phyloP scores from a whole-genome alignment of 1,140 invertebrate species.

The Zaprionus ghesquierei region DNA sequence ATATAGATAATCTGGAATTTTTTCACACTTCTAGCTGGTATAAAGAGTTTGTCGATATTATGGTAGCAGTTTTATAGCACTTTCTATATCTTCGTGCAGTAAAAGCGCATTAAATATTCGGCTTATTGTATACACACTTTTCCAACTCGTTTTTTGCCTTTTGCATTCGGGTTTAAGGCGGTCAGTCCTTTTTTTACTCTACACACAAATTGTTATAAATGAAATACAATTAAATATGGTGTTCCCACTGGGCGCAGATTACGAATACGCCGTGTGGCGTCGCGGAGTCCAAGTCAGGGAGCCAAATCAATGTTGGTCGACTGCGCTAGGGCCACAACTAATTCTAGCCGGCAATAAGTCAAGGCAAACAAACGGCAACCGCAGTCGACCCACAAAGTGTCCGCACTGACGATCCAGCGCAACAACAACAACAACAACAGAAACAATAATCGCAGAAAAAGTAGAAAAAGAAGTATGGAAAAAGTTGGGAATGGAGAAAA shows the following conservation, averaged over 20 bases:
- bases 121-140: background rate
- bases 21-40: background rate
- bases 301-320: conserved; percentile 52
- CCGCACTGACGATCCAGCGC: conserved; percentile 51
- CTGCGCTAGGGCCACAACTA: conserved; percentile 51
- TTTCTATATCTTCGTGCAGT: background rate
- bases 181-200: conserved; percentile 14
- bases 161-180: conserved; percentile 14
- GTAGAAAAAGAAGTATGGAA: background rate
- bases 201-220: conserved; percentile 77
- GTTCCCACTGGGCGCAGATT: conserved; percentile 51
- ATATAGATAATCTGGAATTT: background rate
- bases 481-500: conserved; percentile 4
- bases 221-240: conserved; percentile 79
- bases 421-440: conserved; percentile 43
- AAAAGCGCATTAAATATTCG: background rate
- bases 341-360: conserved; percentile 72
- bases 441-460: conserved; percentile 17
- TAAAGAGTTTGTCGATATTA: background rate
- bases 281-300: no score
- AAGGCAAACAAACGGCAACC: conserved; percentile 68
- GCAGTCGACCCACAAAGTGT: conserved; percentile 69
- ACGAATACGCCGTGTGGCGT: conserved; percentile 68
- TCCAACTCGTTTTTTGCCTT: background rate
- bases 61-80: background rate